Base-by-base conservation (phyloP, 2,888 invertebrate species). In the Crematogaster levior region DNA sequence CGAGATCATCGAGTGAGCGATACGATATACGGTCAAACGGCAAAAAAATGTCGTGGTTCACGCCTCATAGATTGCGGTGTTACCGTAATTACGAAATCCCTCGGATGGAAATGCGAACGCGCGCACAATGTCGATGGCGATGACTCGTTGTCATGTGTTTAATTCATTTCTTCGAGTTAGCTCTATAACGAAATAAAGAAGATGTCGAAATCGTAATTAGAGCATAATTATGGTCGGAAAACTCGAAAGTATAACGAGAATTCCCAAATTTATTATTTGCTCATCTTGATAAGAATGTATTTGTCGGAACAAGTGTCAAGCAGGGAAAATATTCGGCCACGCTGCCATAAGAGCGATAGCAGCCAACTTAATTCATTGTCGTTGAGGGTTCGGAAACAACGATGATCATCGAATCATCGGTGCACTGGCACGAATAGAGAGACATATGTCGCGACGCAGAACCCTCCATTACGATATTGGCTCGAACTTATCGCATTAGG, bases 381-480 rank as follows among this genome's bases (percentile, higher is more conserved):
- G 65, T 43, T 15, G 40, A 82, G 65, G 88, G 87, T 85, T 85
- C 70, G 46, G 84, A 79, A 79, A 82, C 80, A 87, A 84, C 85
- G 84, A 82, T 86, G 91, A 93, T 93, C 92, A 93, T 93, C 92
- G 91, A 92, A 92, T 92, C 89, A 90, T 91, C 88, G 90, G 90
- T 89, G 92, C 93, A 92, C 89, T 92, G 92, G 91, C 89, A 89
- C 92, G 93, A 87, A 92, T 89, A 86, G 87, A 84, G 77, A 89
- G 92, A 92, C 93, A 93, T 93, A 93, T 93, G 93, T 92, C 93
- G 91, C 83, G 88, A 85, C 86, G 81, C 90, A 82, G 88, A 80
- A 92, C 92, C 93, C 93, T 93, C 93, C 93, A 93, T 93, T 93
- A 93, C 88, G 91, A 90, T 92, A 93, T 93, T 93, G 90, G 90